Base-by-base conservation (phyloP, 2,113 vertebrate genomes). In the Epinephelus fuscoguttatus region DNA sequence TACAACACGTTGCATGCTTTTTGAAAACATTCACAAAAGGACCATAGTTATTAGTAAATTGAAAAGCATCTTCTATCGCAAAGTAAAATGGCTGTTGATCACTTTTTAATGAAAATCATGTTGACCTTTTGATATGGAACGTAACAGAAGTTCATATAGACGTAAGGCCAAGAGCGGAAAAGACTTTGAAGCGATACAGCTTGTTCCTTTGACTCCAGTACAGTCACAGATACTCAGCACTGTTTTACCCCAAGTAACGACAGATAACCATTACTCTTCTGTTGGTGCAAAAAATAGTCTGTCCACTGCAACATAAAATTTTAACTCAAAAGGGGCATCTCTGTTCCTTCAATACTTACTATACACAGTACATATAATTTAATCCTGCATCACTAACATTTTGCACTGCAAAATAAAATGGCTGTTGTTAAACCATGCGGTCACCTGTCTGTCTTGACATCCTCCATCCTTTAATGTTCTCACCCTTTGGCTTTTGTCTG, bases 361-460 rank as follows among this genome's bases (percentile, higher is more conserved):
- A 37, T 7, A 37, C 33, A 6, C 5, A 7, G 33, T 7, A 37
- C 33, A 37, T 37, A 37, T 37, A 37, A 7, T 37, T 37, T 37
- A 37, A 37, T 49, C 45, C 67, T 70, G 61, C 23, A 78, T 33
- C 61, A 25, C 25, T 45, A 42, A 64, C 15, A 64, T 64, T 40
- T 37, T 55, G 57, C 3, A 6, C 11, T 27, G 27, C 11, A n/a
- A 71, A 74, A 61, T 63, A 69, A 70, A 84, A 86, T 64, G 64
- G 49, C 84, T 56, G 69, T 67, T 40, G 15, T 40, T 49, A 59
- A 78, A 60, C 2, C 9, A 18, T 14, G 33, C 10, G 12, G 4
- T 21, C 33, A 37, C 21, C 11, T 21, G 37, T 1, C 10, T 66
- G 25, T 71, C 27, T 50, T 45, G 4, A 53, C 12, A 69, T 9